Percentiles rank a stretch among this genome's conserved stretches.
These are phyloP conservation scores for Falco rusticolus DNA, from an alignment of 2,797 vertebrate genomes.

Conservation along the genomic window DNA sequence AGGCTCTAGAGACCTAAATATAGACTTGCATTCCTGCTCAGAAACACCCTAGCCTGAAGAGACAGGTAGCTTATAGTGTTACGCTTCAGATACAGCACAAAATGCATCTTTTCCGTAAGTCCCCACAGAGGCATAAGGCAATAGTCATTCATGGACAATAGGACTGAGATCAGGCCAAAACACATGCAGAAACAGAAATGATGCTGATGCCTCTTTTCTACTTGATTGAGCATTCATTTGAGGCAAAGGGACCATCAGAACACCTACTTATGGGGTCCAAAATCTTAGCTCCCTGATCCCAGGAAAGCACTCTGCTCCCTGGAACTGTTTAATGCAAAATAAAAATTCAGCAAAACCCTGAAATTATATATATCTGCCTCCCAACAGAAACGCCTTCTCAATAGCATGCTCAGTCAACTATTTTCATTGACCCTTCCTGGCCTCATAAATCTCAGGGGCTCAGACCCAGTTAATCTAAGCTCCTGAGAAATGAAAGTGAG, in stretches of 20 bases:
- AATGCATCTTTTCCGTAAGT: neutral
- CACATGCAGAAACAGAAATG: neutral
- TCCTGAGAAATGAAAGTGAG: neutral
- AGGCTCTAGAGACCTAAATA: conserved; percentile 51
- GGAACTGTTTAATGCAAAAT: neutral
- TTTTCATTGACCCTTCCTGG: neutral
- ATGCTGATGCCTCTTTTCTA: neutral
- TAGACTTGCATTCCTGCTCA: conserved; percentile 22
- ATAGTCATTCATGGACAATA: neutral
- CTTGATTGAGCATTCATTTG: neutral
- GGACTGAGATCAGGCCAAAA: neutral
- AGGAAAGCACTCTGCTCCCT: neutral
- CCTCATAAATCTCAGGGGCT: neutral
- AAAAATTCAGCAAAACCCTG: neutral
- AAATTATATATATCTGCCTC: neutral
- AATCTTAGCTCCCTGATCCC: neutral
- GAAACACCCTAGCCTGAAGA: conserved; percentile 28
- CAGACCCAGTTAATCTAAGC: neutral
- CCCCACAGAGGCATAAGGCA: neutral
- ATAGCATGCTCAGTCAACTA: neutral
- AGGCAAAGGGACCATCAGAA: neutral
- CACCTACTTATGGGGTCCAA: neutral
- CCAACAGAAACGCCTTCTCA: neutral
- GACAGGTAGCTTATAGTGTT: conserved; percentile 30
- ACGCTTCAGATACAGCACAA: neutral